phyloP scores from a whole-genome alignment of 2,797 vertebrate genomes.

The Gorsachius magnificus region DNA sequence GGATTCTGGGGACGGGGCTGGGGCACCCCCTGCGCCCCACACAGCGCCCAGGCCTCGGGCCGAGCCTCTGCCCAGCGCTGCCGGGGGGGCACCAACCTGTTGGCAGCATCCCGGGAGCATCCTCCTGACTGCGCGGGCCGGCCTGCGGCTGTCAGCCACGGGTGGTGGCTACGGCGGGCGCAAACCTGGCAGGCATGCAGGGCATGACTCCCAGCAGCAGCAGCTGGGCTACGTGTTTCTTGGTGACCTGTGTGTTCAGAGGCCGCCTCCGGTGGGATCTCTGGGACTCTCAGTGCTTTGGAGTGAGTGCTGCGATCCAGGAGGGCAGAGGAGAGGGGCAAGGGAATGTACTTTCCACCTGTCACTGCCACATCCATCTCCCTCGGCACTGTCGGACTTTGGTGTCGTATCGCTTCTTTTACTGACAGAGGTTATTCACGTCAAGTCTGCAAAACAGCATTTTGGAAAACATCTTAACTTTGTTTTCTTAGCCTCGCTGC shows the following conservation, averaged over 20 bases:
- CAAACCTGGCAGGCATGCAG: neutral
- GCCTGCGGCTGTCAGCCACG: neutral
- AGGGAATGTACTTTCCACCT: neutral
- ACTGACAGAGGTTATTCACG: neutral
- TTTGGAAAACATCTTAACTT: neutral
- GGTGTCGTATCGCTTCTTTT: neutral
- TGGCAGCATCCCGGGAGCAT: neutral
- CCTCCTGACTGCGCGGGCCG: neutral
- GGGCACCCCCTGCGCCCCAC: neutral
- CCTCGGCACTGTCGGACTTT: neutral
- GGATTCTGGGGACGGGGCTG: neutral
- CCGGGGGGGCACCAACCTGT: conserved; percentile 10
- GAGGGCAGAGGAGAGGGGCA: neutral
- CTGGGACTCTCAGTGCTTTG: neutral
- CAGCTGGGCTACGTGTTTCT: neutral
- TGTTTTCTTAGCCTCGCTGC: neutral
- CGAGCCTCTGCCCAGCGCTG: neutral
- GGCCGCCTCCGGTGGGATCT: neutral
- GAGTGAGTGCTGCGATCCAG: neutral
- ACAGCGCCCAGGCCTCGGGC: neutral
- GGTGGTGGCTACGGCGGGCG: neutral
- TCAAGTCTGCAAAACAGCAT: neutral
- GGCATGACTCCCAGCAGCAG: neutral
- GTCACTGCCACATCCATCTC: neutral
- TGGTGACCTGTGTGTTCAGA: neutral